Conservation (phyloP, 2,113 vertebrate species). For the Trachemys scripta region DNA sequence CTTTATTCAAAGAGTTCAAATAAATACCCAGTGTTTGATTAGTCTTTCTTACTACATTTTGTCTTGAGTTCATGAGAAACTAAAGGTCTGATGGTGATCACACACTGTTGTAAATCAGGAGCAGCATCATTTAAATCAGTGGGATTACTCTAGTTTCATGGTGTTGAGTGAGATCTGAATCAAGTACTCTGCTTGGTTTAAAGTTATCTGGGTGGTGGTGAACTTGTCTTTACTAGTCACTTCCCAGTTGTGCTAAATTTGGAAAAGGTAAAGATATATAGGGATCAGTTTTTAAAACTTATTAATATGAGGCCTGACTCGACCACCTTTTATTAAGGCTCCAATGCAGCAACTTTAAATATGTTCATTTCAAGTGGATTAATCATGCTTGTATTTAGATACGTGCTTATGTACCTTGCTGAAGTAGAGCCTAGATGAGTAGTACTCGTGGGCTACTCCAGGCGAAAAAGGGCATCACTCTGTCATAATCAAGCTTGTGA, state of each 20-base stretch:
- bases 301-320: neutral
- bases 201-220: neutral
- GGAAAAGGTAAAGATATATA: neutral
- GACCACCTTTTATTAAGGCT: neutral
- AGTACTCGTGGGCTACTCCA: neutral
- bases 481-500: neutral
- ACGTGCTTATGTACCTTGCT: neutral
- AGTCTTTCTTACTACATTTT: neutral
- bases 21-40: neutral
- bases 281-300: neutral
- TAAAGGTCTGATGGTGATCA: neutral
- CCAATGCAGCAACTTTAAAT: neutral
- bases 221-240: neutral
- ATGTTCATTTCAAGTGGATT: neutral
- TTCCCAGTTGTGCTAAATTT: neutral
- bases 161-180: neutral
- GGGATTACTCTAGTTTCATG: neutral
- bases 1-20: conserved; percentile 12
- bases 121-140: neutral
- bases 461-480: neutral
- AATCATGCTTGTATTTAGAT: neutral
- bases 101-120: neutral
- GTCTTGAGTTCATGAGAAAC: neutral
- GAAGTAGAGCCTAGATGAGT: neutral
- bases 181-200: neutral